These are phyloP conservation scores for Orthosia gracilis DNA, from an alignment of 2,888 invertebrate species.

Conservation along the genomic window DNA sequence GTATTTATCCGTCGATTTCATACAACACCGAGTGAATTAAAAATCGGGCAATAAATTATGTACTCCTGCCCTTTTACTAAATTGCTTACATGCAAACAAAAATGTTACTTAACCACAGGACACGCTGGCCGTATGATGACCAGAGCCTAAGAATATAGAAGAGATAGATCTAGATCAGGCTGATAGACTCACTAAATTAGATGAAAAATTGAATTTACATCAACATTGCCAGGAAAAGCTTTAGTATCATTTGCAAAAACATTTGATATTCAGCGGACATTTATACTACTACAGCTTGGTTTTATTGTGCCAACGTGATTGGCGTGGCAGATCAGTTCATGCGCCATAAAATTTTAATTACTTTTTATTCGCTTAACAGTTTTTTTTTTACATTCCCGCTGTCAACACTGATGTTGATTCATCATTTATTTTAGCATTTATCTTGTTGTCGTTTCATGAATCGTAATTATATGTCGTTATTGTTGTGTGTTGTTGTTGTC, in stretches of 20 bases:
- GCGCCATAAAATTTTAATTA: constrained; percentile 50
- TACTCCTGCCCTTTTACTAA: background rate
- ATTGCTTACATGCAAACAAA: background rate
- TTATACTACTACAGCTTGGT: constrained; percentile 37
- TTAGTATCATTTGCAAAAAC: constrained; percentile 23
- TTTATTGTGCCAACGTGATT: constrained; percentile 62
- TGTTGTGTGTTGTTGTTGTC: no score
- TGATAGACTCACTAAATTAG: no score
- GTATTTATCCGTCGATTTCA: background rate
- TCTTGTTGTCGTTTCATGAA: constrained; percentile 5
- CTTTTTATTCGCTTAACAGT: constrained; percentile 46
- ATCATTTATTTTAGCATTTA: constrained; percentile 21
- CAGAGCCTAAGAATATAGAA: background rate
- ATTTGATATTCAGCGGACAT: constrained; percentile 47
- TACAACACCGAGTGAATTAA: no score
- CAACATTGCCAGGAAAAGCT: background rate
- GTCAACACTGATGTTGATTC: constrained; percentile 18
- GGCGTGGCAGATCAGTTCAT: constrained; percentile 37
- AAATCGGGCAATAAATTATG: background rate
- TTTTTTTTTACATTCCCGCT: constrained; percentile 33
- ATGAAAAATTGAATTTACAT: background rate
- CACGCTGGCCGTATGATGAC: background rate
- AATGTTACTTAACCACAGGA: background rate
- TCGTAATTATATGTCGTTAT: no score
- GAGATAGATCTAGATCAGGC: background rate